Evolutionary conservation across 2,888 invertebrate species (phyloP), one percentile per base, ranked within the genome.

Genomic region (Crematogaster levior): DNA sequence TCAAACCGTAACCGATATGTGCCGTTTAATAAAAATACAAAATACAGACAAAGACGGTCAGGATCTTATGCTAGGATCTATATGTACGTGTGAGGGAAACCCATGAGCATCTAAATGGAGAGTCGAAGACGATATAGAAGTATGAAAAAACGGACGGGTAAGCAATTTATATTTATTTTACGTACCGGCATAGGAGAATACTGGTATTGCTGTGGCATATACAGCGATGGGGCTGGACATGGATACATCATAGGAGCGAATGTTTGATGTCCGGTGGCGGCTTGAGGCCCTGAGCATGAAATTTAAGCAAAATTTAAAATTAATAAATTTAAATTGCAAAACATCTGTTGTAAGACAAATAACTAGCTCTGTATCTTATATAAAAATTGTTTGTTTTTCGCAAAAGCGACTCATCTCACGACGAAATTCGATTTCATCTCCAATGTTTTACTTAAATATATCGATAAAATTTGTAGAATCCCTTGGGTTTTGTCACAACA

Each of bases 161-260:
- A 56, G 15, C 15, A 0, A 66, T 34, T 7, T 43, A 34, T 48
- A 53, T 53, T 21, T 53, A 9, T 66, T 81, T 86, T 81, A 93
- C 94, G 92, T 91, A 94, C 95, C 91, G 94, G 94, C 91, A 95
- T 93, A 51, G 94, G 94, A 21, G 94, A 92, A 91, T 94, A 95
- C 85, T 91, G 95, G 91, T 94, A 94, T 84, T 94, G 94, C 86
- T 94, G 94, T 63, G 95, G 94, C 93, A 95, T 92, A 82, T 94
- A 95, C 61, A 95, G 86, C 70, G 94, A 94, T 48, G 94, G 95
- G 43, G 94, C 93, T 51, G 94, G 93, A 82, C 94, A 94, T 15
- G 94, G 94, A 84, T 95, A 95, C 92, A 94, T 93, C 86, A 95
- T 88, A 66, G 94, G 94, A 24, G 94, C 92, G 70, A 93, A 94